Evolutionary conservation across 2,888 invertebrate genomes (phyloP), one percentile per base, ranked within the genome.

Genomic region (Molanna angustata): DNA sequence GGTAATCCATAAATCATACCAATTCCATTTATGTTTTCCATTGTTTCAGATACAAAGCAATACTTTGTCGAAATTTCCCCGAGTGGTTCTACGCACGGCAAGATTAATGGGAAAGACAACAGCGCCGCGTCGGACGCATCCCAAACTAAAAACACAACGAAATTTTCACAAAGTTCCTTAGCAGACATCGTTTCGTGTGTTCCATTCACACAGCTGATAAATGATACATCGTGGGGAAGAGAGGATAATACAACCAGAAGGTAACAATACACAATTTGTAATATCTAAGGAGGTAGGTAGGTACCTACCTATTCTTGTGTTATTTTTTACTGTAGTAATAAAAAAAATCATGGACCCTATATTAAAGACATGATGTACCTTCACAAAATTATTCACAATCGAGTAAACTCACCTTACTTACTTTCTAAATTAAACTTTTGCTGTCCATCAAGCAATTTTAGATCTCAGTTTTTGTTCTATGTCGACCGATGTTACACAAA

Each of bases 21-120:
- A 6, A 42, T 42, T 11, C 14, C 14, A 13, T 42, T 42, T 22
- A 4, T 27, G 6, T 27, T 11, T 27, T 4, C 22, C 27, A 42
- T 42, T 42, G 42, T 42, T 42, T 21, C 42, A 42, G 42, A 42
- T 20, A 14, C 27, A 22, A 20, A 20, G 42, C 42, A 22, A 22
- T 42, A 42, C 42, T 42, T 42, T 7, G 42, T 42, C 21, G 42
- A 42, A 42, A 20, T 42, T 22, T 20, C 42, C 9, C 21, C 7
- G 9, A 21, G 16, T 6, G 1, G 11, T 20, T 17, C 22, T 11
- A 7, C 21, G 22, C 27, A 14, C 16, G 22, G 20, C 22, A 42
- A 42, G 42, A 42, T 42, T 42, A 42, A 42, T 42, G 42, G 22
- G 4, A 27, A 4, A 7, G 42, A 9, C n/a, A 21, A 27, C 20